Conservation (phyloP, 2,888 invertebrate species). For the Arctia plantaginis region DNA sequence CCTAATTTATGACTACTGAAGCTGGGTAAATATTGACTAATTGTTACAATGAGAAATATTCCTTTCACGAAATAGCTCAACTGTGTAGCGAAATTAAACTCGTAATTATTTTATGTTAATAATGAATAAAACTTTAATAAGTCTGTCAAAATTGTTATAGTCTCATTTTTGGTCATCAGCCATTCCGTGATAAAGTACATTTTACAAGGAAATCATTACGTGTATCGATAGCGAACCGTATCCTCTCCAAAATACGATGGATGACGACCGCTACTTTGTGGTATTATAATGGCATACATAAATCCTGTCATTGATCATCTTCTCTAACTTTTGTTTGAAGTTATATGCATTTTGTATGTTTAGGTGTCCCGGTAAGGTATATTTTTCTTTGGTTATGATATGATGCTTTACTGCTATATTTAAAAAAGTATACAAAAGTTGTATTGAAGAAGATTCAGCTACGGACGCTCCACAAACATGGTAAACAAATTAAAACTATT, state of each 20-base stretch:
- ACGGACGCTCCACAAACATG: neutral
- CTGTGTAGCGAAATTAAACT: neutral
- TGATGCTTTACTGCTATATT: no score
- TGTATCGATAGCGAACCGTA: neutral
- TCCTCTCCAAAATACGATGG: neutral
- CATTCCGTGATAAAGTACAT: no score
- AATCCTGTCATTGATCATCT: neutral
- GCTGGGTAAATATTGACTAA: constrained; percentile 2
- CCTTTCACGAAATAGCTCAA: neutral
- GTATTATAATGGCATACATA: neutral
- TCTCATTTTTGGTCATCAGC: no score
- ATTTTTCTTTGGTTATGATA: neutral
- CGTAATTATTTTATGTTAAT: neutral
- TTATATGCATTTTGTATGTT: no score
- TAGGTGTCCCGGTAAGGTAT: neutral
- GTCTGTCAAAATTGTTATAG: neutral
- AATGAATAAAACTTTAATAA: neutral
- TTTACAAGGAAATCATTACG: neutral
- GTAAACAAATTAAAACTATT: neutral
- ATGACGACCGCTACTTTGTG: neutral
- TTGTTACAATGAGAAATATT: constrained; percentile 13
- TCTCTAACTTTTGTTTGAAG: neutral
- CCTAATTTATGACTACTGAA: constrained; percentile 19
- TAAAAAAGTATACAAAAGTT: no score
- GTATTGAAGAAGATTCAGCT: neutral